These are phyloP conservation scores for Drosophila orena DNA, from an alignment of 1,140 invertebrate genomes.

Conservation along the genomic window DNA sequence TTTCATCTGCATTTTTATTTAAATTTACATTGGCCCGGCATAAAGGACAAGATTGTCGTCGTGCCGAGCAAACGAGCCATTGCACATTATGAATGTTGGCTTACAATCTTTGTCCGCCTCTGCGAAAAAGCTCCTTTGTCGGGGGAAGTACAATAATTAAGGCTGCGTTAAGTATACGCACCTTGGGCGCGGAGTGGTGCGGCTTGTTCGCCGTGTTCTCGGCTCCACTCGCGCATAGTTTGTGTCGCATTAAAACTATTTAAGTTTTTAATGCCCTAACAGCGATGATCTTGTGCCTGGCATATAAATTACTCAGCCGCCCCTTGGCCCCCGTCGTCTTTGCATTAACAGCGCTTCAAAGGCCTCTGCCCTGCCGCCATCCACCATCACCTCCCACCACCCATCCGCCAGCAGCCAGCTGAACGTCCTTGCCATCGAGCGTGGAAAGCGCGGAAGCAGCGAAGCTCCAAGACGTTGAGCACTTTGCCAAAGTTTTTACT, in stretches of 20 bases:
- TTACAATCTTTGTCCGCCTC: slow-evolving; percentile 6
- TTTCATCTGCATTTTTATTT: slow-evolving; percentile 48
- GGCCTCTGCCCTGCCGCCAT: slow-evolving; percentile 31
- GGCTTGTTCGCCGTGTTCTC: slow-evolving; percentile 20
- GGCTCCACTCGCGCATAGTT: slow-evolving; percentile 58
- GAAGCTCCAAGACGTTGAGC: slow-evolving; percentile 60
- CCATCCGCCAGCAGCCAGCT: background rate
- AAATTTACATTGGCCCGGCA: slow-evolving; percentile 31
- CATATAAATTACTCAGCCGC: slow-evolving; percentile 73
- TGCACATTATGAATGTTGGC: slow-evolving; percentile 58
- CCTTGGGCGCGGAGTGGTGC: slow-evolving; percentile 13
- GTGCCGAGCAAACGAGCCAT: slow-evolving; percentile 40
- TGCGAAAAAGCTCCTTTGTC: background rate
- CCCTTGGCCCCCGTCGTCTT: slow-evolving; percentile 1
- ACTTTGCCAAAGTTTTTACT: slow-evolving; percentile 81
- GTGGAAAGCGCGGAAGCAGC: slow-evolving; percentile 18
- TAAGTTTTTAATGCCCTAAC: slow-evolving; percentile 82
- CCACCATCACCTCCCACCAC: background rate
- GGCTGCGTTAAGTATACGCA: slow-evolving; percentile 61
- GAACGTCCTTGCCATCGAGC: slow-evolving; percentile 59
- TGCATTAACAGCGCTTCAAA: slow-evolving; percentile 66
- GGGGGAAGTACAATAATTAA: slow-evolving; percentile 15
- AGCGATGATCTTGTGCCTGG: slow-evolving; percentile 78
- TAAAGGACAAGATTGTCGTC: slow-evolving; percentile 36
- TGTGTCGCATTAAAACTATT: slow-evolving; percentile 80